These are phyloP conservation scores for Siderastrea radians DNA, from an alignment of 92 coral and sea anemone species.

Conservation along the genomic window DNA sequence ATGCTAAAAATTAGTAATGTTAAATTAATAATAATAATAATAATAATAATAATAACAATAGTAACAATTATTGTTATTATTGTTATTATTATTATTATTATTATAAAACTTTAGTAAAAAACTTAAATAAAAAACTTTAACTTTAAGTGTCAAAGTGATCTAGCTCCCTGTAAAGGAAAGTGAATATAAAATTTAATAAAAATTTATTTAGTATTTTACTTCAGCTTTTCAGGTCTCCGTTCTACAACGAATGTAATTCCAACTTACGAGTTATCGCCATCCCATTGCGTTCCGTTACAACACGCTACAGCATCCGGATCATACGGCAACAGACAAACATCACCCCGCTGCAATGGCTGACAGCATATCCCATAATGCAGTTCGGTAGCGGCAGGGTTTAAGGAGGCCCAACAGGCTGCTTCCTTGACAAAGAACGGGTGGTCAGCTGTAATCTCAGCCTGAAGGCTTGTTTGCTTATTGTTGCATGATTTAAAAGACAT, in stretches of 20 bases:
- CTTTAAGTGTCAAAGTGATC: no score
- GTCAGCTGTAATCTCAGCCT: slow-evolving; percentile 77
- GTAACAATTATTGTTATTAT: no score
- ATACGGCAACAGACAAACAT: slow-evolving; percentile 77
- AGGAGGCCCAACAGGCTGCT: slow-evolving; percentile 67
- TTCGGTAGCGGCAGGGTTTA: slow-evolving; percentile 62
- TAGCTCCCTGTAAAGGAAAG: no score
- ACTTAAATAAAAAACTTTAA: no score
- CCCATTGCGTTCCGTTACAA: neutral
- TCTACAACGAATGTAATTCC: neutral
- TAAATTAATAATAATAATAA: no score
- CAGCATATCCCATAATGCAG: slow-evolving; percentile 68
- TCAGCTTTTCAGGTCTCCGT: neutral
- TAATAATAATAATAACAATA: no score
- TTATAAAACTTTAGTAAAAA: no score
- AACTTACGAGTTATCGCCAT: slow-evolving; percentile 23
- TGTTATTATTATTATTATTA: no score
- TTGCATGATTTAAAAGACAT: slow-evolving; percentile 71
- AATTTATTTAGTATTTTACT: no score
- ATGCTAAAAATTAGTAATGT: no score
- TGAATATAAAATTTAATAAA: no score
- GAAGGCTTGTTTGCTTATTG: slow-evolving; percentile 67
- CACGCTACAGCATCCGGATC: slow-evolving; percentile 52
- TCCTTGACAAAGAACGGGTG: slow-evolving; percentile 76
- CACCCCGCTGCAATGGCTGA: slow-evolving; percentile 67